These are phyloP conservation scores for Elachura formosa DNA, from an alignment of 2,113 vertebrate species.

Conservation along the genomic window DNA sequence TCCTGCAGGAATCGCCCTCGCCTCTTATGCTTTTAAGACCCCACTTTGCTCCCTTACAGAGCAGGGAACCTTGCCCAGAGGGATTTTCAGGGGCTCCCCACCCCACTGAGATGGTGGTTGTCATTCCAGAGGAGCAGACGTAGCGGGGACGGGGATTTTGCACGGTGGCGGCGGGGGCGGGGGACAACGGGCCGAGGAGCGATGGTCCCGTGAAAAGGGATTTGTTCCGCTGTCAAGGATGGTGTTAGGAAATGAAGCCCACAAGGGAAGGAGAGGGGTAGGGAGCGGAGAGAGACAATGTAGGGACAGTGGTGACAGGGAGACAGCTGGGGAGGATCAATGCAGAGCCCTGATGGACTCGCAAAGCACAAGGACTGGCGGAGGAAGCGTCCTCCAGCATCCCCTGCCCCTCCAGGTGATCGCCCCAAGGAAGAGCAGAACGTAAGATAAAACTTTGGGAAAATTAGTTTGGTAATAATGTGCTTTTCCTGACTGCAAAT, in stretches of 20 bases:
- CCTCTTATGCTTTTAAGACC: background rate
- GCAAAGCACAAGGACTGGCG: background rate
- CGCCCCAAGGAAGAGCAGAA: background rate
- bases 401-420: background rate
- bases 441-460: background rate
- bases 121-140: constrained; percentile 26
- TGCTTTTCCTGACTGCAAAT: background rate
- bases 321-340: background rate
- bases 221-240: constrained; percentile 73
- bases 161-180: background rate
- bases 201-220: constrained; percentile 66
- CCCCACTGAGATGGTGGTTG: background rate
- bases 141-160: background rate
- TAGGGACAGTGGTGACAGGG: background rate
- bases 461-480: background rate
- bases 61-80: background rate
- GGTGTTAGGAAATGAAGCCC: constrained; percentile 39
- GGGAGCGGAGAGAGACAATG: background rate
- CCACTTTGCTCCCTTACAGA: background rate
- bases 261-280: constrained; percentile 2
- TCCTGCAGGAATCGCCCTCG: background rate
- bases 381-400: background rate
- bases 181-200: background rate
- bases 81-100: background rate
- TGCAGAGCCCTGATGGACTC: background rate